Base-by-base conservation (phyloP, 2,888 invertebrate genomes). In the Mimumesa dahlbomi region DNA sequence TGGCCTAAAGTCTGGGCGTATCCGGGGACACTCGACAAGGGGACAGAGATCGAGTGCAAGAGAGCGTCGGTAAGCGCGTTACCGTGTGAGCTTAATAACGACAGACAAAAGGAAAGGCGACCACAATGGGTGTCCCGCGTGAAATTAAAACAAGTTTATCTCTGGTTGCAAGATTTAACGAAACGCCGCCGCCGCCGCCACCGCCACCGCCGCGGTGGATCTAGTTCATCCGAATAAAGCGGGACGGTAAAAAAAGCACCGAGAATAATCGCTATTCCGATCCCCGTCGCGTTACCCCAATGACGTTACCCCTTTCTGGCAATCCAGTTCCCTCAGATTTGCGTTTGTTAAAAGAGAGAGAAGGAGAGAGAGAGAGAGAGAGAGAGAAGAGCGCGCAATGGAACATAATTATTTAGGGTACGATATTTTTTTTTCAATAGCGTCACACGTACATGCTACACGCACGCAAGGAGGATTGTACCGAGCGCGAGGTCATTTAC, bases 361-460 rank as follows among this genome's bases (percentile, higher is more conserved):
- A 42, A 16, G 38, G 11, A 25, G 34, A 5, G 25, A 5, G 25
- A 7, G 4, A 34, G 34, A 11, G 2, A 5, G 25, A 5, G 25
- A 7, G 4, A 34, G 34, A 11, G 2, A 21, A 2, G 13, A 4
- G 9, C 43, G 43, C 21, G 68, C 50, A 29, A 49, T 31, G 42
- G 48, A 29, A 34, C 49, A 58, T 70, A 71, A 70, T 71, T 70
- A 71, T 70, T 71, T 70, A 16, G 57, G 25, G 25, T 11, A 49
- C 25, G 53, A 54, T 40, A n/a, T n/a, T n/a, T 40, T 70, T 52
- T 61, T 45, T 59, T 59, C 67, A 52, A 53, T 43, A 11, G 21
- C 22, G 25, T 13, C 25, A 7, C 6, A 2, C 34, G 11, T 11
- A 34, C 11, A 34, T 11, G 34, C n/a, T 11, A 19, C 22, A 19